Base-by-base conservation (phyloP, 2,113 vertebrate genomes). In the Pteruthius melanotis region DNA sequence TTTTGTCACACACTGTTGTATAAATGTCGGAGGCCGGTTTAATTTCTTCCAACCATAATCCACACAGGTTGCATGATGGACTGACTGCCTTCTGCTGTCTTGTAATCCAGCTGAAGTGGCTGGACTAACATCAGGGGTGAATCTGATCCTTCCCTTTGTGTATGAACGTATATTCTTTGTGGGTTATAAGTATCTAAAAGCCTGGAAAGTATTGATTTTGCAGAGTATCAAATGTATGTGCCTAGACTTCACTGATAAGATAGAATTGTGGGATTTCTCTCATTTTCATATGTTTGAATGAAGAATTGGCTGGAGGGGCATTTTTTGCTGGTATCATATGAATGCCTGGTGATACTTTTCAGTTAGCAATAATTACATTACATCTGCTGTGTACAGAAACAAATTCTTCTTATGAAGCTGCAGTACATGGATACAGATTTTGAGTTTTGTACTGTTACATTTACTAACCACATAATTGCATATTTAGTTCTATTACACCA, bases 341-440 rank as follows among this genome's bases (percentile, higher is more conserved):
- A 82, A 68, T 50, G 90, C 68, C 45, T 84, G 56, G 78, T 95
- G 91, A 94, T 77, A 63, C 42, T 91, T 92, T 83, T 70, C 37
- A 85, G 93, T 83, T 93, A 93, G 68, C 54, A 77, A 83, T 94
- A 95, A 97, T 97, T 96, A 95, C 90, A 92, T 97, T 96, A 95
- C 92, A 93, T 97, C 94, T 97, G 83, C 83, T 96, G 63, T 66
- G 78, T 89, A 91, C 89, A 78, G 79, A 88, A 74, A 52, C 44
- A 89, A 57, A 71, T 90, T 71, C 75, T 86, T 94, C 76, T 85
- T 64, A 59, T 15, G 18, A 60, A 87, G 65, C 87, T 82, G n/a
- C 42, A 57, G 65, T 77, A 56, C 78, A 54, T 60, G 76, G 93
- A 54, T 89, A 87, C 74, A 80, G 89, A 76, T 90, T 83, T 65